Evolutionary conservation across 2,888 invertebrate genomes (phyloP), one percentile per base, ranked within the genome.

Genomic region (Syrista parreyssii): DNA sequence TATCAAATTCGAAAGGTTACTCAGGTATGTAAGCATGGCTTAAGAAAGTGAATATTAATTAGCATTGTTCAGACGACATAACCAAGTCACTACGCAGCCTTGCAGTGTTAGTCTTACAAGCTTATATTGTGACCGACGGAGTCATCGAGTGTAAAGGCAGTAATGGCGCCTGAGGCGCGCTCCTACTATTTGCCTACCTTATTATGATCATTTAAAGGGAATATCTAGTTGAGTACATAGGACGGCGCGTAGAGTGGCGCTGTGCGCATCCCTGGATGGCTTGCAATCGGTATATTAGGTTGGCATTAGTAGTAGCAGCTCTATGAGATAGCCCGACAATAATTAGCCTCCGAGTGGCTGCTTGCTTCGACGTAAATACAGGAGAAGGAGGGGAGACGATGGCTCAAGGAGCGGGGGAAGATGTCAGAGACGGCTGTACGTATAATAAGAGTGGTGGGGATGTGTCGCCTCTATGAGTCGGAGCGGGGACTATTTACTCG

Each of bases 401-500:
- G 34, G 4, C 0, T 9, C 9, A 6, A 55, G 23, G 55, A 55
- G 55, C 23, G 55, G 55, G 40, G 23, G 55, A 23, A 36, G 69
- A 68, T 78, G 76, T 73, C 55, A 76, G 72, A 36, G 36, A 75
- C 72, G 68, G 74, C 75, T 71, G 76, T 68, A 74, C 34, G 76
- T 68, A 34, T 68, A 11, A 31, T 75, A 74, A 76, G 76, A 79
- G 79, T 68, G 76, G 76, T 76, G 78, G 75, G 71, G 71, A 33
- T 30, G 6, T 31, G 71, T 31, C 31, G 31, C 15, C 15, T 31
- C 31, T 32, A 6, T 36, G 71, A 4, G 12, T 31, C 33, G 68
- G 75, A 73, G 77, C 71, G 80, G 76, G 78, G 81, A 68, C 80
- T 84, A 83, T 84, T 84, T 84, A 84, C 84, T 83, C 79, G 83